Evolutionary conservation across 2,888 invertebrate genomes (phyloP), one percentile per base, ranked within the genome.

Genomic region (Stenichneumon culpator): DNA sequence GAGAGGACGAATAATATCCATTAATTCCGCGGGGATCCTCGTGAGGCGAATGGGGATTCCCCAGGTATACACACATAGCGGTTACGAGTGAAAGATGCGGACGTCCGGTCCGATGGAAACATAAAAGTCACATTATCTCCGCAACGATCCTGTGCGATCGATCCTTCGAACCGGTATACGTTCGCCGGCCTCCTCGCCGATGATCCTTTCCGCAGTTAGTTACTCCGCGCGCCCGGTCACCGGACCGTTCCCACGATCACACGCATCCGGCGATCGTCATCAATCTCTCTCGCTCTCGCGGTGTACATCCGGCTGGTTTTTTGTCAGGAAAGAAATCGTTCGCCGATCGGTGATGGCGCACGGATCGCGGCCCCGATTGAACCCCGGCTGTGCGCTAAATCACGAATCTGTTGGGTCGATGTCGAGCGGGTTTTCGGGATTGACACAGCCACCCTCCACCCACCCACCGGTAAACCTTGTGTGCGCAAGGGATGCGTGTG

Each of bases 61-160:
- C 11, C 25, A 36, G 25, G 19, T 47, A 22, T 68, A 57, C 22
- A 69, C 47, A 69, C 60, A 39, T 36, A 72, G 67, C 22, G 25
- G 63, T n/a, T 54, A 67, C 36, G 68, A 60, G 25, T 36, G 47
- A 72, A 77, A 75, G 63, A 77, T 47, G 39, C 47, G 25, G 65
- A 28, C 63, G 25, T 72, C 52, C 54, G 57, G 39, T 14, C 9
- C 5, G 84, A 86, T 86, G 85, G 78, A 87, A 84, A 86, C 86
- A 87, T 86, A 86, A 87, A 86, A 87, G 86, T 83, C 87, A 80
- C 79, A 83, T 87, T 86, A 87, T 86, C 86, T 68, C 63, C 50
- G 32, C 19, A 28, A 32, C 63, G 39, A 73, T 36, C 79, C 63
- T 54, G 83, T 79, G 79, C 70, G 60, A 83, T 84, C 84, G 84